Conservation (phyloP, 1,140 invertebrate species). For the Alviniconcha marisindica region DNA sequence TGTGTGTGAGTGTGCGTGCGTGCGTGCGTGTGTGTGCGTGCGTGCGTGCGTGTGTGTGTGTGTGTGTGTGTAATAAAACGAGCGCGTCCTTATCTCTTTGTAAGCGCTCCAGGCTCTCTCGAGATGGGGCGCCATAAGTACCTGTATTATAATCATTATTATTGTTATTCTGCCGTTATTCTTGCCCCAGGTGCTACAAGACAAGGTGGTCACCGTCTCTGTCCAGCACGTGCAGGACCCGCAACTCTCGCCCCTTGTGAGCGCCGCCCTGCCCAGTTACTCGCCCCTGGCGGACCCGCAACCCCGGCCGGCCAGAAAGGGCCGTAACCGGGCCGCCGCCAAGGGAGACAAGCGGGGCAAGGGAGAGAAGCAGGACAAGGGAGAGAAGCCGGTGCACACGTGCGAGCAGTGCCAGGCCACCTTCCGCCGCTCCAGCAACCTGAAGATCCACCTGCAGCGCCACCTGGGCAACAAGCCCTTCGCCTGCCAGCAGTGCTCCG, state of each 20-base stretch:
- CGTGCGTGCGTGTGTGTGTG: too few species aligned
- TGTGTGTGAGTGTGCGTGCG: too few species aligned
- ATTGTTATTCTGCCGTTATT: too few species aligned
- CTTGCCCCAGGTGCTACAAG: background rate
- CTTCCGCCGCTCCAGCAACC: constrained; percentile 8
- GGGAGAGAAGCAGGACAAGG: background rate
- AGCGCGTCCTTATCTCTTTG: too few species aligned
- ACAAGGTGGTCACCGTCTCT: background rate
- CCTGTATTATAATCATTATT: too few species aligned
- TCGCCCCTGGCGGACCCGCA: background rate
- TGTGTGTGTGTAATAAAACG: too few species aligned
- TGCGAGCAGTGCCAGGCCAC: constrained; percentile 12
- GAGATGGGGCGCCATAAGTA: too few species aligned
- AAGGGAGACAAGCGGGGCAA: background rate
- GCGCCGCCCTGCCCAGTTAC: background rate
- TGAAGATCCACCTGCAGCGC: constrained; percentile 16
- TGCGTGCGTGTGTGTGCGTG: too few species aligned
- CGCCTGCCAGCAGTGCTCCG: background rate
- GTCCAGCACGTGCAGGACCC: background rate
- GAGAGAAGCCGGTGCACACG: too few species aligned
- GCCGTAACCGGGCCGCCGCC: background rate
- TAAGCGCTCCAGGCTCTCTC: too few species aligned
- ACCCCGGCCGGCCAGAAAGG: background rate
- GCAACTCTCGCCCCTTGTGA: background rate
- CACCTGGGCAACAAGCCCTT: background rate